A percentile compares a stretch with the other conserved stretches of the same genome.
These are phyloP conservation scores for Microplitis manilae DNA, from an alignment of 2,888 invertebrate genomes.

Conservation along the genomic window DNA sequence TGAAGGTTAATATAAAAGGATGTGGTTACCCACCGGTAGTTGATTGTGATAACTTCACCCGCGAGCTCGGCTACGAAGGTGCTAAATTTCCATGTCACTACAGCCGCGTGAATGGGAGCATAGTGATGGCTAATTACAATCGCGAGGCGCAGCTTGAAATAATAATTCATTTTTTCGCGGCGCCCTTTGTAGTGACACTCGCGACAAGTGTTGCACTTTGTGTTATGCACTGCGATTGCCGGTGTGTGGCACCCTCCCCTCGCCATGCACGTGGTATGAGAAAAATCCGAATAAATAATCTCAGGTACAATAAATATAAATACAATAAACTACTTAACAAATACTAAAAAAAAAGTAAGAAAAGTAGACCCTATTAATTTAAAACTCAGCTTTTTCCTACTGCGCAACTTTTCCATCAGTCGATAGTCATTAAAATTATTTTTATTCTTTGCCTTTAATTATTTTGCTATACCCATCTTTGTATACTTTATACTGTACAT, in stretches of 20 bases:
- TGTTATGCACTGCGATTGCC: conserved; percentile 90
- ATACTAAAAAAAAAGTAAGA: neutral
- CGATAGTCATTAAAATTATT: too few species aligned
- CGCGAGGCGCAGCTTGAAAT: conserved; percentile 86
- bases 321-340: neutral
- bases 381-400: too few species aligned
- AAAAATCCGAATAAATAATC: conserved; percentile 74
- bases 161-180: conserved; percentile 87
- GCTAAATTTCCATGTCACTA: conserved; percentile 80
- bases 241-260: conserved; percentile 78
- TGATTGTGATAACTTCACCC: conserved; percentile 83
- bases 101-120: conserved; percentile 85
- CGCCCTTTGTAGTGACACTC: conserved; percentile 87
- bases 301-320: conserved; percentile 72
- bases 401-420: too few species aligned
- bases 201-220: conserved; percentile 89
- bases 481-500: conserved; percentile 12
- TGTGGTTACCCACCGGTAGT: conserved; percentile 87
- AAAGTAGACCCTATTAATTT: too few species aligned
- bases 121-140: conserved; percentile 88
- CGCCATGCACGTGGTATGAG: conserved; percentile 74
- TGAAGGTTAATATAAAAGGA: conserved; percentile 87
- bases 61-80: conserved; percentile 80
- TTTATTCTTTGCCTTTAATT: neutral
- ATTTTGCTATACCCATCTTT: conserved; percentile 3